Evolutionary conservation across 2,888 invertebrate genomes (phyloP).

Genomic region (Deilephila elpenor): DNA sequence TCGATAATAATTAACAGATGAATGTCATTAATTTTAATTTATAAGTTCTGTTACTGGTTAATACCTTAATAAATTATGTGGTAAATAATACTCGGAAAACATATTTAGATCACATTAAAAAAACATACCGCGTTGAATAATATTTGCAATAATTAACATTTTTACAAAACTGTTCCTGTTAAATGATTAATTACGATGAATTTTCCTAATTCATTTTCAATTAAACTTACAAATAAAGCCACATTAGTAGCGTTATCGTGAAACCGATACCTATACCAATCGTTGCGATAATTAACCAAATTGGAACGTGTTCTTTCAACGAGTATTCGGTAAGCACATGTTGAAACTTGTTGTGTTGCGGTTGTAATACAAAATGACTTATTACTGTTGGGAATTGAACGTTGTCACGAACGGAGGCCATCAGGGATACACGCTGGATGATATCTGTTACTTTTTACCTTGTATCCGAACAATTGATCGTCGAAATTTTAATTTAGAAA

Average conservation of each 20-base stretch:
- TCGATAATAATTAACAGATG: no score
- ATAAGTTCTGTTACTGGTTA: no score
- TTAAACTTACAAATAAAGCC: not conserved
- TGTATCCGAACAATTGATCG: not conserved
- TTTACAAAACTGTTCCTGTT: not conserved
- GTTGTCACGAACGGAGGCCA: constrained; percentile 54
- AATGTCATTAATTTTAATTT: no score
- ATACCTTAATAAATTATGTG: no score
- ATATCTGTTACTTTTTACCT: not conserved
- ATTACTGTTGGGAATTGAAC: constrained; percentile 65
- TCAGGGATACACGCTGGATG: constrained; percentile 38
- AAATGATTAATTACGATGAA: not conserved
- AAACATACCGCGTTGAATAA: no score
- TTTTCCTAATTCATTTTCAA: not conserved
- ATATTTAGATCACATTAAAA: no score
- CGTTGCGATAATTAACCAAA: constrained; percentile 11
- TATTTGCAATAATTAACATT: no score
- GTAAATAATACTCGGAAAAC: no score
- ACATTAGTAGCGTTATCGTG: not conserved
- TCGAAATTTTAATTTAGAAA: not conserved
- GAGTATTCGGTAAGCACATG: constrained; percentile 30
- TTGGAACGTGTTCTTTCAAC: constrained; percentile 22
- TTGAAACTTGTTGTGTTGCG: constrained; percentile 42
- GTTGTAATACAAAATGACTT: constrained; percentile 65
- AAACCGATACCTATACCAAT: not conserved